phyloP scores from a whole-genome alignment of 2,797 vertebrate genomes.

The Pogoniulus pusillus region DNA sequence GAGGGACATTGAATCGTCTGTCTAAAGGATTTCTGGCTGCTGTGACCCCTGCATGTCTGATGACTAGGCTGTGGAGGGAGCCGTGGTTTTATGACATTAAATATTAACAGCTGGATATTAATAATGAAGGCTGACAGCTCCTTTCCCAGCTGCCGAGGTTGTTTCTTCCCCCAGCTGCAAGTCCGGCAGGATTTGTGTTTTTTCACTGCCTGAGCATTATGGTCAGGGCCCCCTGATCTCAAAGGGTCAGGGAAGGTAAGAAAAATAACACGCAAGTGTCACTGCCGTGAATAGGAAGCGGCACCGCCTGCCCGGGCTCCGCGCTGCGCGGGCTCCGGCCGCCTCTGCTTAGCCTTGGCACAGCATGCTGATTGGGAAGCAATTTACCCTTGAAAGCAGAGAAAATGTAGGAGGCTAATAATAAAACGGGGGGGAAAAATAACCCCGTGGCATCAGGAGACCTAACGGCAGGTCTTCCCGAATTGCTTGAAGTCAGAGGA shows the following conservation, averaged over 20 bases:
- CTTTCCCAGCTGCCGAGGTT: constrained; percentile 74
- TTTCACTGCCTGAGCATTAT: constrained; percentile 46
- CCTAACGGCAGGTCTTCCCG: background rate
- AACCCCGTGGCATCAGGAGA: background rate
- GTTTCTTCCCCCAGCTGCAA: constrained; percentile 68
- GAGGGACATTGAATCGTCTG: constrained; percentile 56
- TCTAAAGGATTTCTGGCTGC: constrained; percentile 69
- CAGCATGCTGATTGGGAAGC: constrained; percentile 82
- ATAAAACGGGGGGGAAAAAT: background rate
- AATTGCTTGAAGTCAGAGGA: background rate
- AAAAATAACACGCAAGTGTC: constrained; percentile 84
- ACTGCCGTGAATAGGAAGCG: constrained; percentile 73
- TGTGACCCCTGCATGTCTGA: constrained; percentile 75
- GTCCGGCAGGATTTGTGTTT: constrained; percentile 65
- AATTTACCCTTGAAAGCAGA: constrained; percentile 70
- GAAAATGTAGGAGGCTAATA: constrained; percentile 60
- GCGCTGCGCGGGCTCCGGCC: constrained; percentile 76
- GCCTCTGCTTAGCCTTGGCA: constrained; percentile 80
- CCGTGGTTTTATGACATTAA: constrained; percentile 86
- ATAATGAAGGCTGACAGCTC: constrained; percentile 86
- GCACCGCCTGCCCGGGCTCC: constrained; percentile 71
- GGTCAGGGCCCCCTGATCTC: constrained; percentile 81
- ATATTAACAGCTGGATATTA: constrained; percentile 85
- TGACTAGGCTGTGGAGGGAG: constrained; percentile 72
- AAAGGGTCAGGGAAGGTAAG: constrained; percentile 84